Evolutionary conservation across 2,888 invertebrate species (phyloP), one percentile per base, ranked within the genome.

Genomic region (Zhuqinia jingwanae): DNA sequence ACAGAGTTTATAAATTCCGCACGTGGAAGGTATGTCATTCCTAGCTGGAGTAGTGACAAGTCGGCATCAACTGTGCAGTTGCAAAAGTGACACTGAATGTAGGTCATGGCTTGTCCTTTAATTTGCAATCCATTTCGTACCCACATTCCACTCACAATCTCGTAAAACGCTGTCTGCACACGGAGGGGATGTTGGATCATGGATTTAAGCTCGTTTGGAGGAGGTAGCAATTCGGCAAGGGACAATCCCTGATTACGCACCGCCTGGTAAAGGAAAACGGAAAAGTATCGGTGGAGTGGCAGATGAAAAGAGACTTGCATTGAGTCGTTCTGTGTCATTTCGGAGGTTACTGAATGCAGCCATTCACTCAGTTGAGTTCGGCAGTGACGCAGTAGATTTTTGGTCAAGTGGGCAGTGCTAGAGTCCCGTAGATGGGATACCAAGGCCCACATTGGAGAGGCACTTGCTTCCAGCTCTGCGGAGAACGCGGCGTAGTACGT

Each of bases 1-100:
- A 98, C 95, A 91, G 96, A 96, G 90, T 96, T 95, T 56, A 99
- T 93, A 92, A 96, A 98, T 91, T 95, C 95, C 91, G 97, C 96
- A 0, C 97, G 95, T 79, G 96, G 96, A 87, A 98, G 94, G 92
- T 96, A 96, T 22, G 90, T 90, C 89, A 90, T 90, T 45, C 90
- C 90, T 77, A 98, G 95, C 94, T 99, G 99, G 90, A 99, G 94
- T 92, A 99, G 95, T 93, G 97, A 99, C 90, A 99, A 94, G 93
- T 99, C 99, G 92, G 98, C 97, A 93, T 99, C 99, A 13, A 98
- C 97, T 97, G 99, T 98, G 13, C 98, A 98, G 93, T 98, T 98
- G 93, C 98, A 99, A 93, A 99, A 99, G 93, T 99, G 98, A 91
- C 88, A 70, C 93, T 99, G 99, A 92, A 98, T 97, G 93, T 99